Percentiles rank a stretch among this genome's conserved stretches.
phyloP scores from a whole-genome alignment of 1,140 invertebrate species.

The Orchestia grillus region DNA sequence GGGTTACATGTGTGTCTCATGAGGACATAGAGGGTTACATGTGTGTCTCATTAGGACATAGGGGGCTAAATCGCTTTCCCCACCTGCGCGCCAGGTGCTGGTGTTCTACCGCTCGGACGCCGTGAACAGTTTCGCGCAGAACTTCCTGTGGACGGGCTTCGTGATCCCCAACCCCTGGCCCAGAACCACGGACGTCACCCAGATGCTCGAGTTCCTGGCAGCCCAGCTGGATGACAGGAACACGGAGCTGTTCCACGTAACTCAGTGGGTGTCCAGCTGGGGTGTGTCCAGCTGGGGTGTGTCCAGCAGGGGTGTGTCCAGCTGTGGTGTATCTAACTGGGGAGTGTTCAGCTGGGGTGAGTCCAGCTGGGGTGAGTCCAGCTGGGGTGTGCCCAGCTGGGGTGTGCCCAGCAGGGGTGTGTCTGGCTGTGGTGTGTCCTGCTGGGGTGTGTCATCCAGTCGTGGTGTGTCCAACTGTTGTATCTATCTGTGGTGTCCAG shows the following conservation, averaged over 20 bases:
- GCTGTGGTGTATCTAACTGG: not conserved
- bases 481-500: not conserved
- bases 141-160: slow-evolving; percentile 25
- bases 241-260: slow-evolving; percentile 21
- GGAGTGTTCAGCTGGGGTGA: not conserved
- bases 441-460: not conserved
- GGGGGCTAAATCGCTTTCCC: too few species aligned
- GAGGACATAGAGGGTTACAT: too few species aligned
- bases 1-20: too few species aligned
- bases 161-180: slow-evolving; percentile 59
- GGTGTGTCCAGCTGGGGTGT: not conserved
- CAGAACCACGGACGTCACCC: not conserved
- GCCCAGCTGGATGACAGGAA: not conserved
- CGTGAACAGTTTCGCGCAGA: not conserved
- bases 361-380: not conserved
- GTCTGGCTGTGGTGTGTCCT: not conserved
- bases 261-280: slow-evolving; percentile 48
- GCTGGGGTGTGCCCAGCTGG: not conserved
- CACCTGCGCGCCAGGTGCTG: slow-evolving; percentile 51
- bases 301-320: too few species aligned
- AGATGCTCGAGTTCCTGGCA: slow-evolving; percentile 50
- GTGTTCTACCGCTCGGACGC: slow-evolving; percentile 52
- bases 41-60: too few species aligned
- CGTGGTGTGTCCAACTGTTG: not conserved
- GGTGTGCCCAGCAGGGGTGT: not conserved